These are phyloP conservation scores for Pseudochirops corinnae DNA, from an alignment of 2,797 vertebrate genomes.

Conservation along the genomic window DNA sequence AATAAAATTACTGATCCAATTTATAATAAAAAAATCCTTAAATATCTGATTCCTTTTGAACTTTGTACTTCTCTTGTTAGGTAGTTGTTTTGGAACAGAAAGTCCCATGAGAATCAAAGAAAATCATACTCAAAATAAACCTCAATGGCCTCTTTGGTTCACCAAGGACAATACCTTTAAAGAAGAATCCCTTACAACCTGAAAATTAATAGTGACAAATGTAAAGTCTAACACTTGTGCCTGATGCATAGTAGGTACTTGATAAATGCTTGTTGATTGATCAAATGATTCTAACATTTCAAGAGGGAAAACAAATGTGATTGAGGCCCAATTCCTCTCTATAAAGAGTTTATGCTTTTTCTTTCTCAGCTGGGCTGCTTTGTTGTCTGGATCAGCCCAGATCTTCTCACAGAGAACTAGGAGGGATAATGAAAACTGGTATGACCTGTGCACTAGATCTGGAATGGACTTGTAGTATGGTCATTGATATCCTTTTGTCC, in stretches of 20 bases:
- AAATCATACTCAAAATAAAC: background rate
- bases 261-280: background rate
- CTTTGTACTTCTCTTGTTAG: background rate
- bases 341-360: background rate
- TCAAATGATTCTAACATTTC: background rate
- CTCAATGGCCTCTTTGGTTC: background rate
- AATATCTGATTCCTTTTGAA: background rate
- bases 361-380: background rate
- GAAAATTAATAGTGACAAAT: background rate
- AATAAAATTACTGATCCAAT: background rate
- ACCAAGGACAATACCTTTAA: background rate
- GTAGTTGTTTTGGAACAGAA: background rate
- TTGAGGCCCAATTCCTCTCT: background rate
- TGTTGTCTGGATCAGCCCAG: background rate
- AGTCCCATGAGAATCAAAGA: background rate
- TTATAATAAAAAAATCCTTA: background rate
- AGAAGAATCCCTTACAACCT: background rate
- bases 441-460: background rate
- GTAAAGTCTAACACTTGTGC: background rate
- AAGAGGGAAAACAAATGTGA: background rate
- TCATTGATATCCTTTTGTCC: background rate
- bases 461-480: background rate
- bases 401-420: background rate
- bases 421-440: background rate
- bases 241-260: background rate